These are phyloP conservation scores for Lepidurus arcticus DNA, from an alignment of 1,140 invertebrate species.

Conservation along the genomic window DNA sequence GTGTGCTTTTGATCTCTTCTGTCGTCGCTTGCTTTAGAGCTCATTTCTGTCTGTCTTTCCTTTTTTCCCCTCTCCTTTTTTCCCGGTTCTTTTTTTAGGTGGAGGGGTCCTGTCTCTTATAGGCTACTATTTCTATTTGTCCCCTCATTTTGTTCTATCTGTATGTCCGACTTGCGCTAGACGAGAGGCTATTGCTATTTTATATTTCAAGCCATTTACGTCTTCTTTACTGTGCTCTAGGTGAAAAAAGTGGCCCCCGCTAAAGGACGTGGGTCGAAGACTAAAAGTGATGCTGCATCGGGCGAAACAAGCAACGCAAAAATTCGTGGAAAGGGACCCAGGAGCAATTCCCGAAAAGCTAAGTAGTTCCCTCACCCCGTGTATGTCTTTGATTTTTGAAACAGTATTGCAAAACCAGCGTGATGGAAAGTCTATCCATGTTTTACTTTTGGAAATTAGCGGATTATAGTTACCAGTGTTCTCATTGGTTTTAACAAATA, in stretches of 20 bases:
- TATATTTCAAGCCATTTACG: background rate
- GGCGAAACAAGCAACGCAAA: background rate
- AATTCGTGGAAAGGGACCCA: background rate
- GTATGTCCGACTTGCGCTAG: background rate
- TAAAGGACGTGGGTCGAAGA: slow-evolving; percentile 5
- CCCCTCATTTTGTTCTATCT: background rate
- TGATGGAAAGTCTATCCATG: background rate
- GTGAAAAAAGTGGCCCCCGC: background rate
- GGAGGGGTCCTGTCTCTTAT: no score
- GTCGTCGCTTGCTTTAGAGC: no score
- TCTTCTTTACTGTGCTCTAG: background rate
- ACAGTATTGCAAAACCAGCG: background rate
- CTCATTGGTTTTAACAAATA: no score
- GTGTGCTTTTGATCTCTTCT: no score
- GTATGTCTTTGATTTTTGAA: background rate
- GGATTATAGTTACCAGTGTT: no score
- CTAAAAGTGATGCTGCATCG: background rate
- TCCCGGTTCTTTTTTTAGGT: no score
- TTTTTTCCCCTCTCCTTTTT: background rate
- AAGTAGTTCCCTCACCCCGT: background rate
- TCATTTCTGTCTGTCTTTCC: background rate
- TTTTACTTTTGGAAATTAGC: background rate
- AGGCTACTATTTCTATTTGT: no score
- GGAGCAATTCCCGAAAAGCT: background rate
- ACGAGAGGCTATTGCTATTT: background rate